phyloP scores from a whole-genome alignment of 1,140 invertebrate species.

The Zaprionus ghesquierei region DNA sequence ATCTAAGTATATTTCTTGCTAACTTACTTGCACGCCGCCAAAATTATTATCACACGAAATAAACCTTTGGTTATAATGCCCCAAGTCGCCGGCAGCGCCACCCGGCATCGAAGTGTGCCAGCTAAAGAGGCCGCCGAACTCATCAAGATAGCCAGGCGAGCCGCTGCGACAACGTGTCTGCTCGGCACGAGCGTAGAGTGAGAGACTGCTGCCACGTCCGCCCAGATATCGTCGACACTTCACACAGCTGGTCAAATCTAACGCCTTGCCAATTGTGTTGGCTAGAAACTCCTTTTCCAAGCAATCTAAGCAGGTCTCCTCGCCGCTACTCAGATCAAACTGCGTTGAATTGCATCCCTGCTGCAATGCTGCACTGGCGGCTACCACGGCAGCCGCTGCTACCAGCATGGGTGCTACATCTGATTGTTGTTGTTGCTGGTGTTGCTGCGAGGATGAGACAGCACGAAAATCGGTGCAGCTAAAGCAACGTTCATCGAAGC shows the following conservation, averaged over 20 bases:
- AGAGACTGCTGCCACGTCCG: slow-evolving; percentile 57
- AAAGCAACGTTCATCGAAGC: slow-evolving; percentile 74
- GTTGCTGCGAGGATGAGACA: slow-evolving; percentile 14
- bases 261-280: slow-evolving; percentile 73
- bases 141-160: slow-evolving; percentile 59
- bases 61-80: slow-evolving; percentile 62
- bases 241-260: slow-evolving; percentile 61
- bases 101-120: slow-evolving; percentile 34
- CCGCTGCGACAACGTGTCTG: slow-evolving; percentile 67
- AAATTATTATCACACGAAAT: slow-evolving; percentile 75
- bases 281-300: slow-evolving; percentile 79
- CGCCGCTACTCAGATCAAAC: slow-evolving; percentile 53
- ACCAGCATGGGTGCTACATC: slow-evolving; percentile 58
- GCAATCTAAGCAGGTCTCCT: slow-evolving; percentile 78
- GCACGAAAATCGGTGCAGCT: slow-evolving; percentile 74
- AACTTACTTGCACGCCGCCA: slow-evolving; percentile 54
- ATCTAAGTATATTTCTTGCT: background rate
- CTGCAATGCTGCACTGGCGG: slow-evolving; percentile 37
- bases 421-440: slow-evolving; percentile 1
- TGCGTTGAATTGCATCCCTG: slow-evolving; percentile 47
- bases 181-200: slow-evolving; percentile 53
- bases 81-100: slow-evolving; percentile 29
- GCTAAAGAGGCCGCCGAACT: slow-evolving; percentile 51
- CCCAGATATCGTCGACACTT: slow-evolving; percentile 60
- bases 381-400: slow-evolving; percentile 54